Evolutionary conservation across 2,797 vertebrate genomes (phyloP).

Genomic region (Erpetoichthys calabaricus): DNA sequence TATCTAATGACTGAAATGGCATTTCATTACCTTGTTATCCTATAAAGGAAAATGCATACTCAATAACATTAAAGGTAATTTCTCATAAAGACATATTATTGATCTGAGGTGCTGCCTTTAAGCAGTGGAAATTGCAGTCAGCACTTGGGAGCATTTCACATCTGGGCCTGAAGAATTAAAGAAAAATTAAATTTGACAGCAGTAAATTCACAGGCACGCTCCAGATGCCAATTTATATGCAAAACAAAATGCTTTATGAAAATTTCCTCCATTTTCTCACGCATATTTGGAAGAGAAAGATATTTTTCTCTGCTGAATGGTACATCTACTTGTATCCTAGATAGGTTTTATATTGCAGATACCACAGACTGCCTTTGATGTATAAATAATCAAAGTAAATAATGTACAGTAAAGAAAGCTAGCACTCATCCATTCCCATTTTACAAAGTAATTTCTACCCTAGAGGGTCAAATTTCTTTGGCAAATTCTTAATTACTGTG

Average conservation of each 20-base stretch:
- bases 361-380: conserved; percentile 85
- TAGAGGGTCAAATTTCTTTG: conserved; percentile 95
- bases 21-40: conserved; percentile 95
- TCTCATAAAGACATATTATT: conserved; percentile 98
- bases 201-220: conserved; percentile 80
- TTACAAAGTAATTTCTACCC: conserved; percentile 96
- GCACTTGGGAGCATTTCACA: conserved; percentile 67
- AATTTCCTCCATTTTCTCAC: conserved; percentile 60
- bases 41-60: conserved; percentile 82
- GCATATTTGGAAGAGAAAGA: conserved; percentile 57
- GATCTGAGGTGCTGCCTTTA: conserved; percentile 79
- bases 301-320: conserved; percentile 52
- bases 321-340: conserved; percentile 62
- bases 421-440: conserved; percentile 76
- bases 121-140: conserved; percentile 79
- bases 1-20: conserved; percentile 87
- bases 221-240: conserved; percentile 91
- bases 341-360: conserved; percentile 76
- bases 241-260: conserved; percentile 84
- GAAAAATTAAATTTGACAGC: conserved; percentile 98
- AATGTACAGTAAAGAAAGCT: conserved; percentile 69
- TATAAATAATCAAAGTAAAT: conserved; percentile 98
- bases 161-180: conserved; percentile 94
- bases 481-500: conserved; percentile 96
- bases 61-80: conserved; percentile 89